Conservation (phyloP, 2,113 vertebrate species). For the Platanista minor region DNA sequence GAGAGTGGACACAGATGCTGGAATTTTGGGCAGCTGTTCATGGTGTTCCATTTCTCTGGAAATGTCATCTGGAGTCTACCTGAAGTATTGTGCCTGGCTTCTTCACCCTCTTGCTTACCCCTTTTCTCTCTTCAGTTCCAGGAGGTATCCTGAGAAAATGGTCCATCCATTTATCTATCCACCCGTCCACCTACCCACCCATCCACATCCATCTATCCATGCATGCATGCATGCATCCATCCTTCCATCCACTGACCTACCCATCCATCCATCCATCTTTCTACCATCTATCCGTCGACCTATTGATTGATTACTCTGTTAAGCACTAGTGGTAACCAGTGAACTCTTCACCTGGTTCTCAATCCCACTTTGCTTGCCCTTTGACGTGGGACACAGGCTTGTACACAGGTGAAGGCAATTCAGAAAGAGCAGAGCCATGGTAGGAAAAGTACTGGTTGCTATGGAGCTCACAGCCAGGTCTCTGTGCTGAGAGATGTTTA, state of each 20-base stretch:
- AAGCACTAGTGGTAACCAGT: accelerated
- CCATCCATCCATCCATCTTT: no score
- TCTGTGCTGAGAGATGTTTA: accelerated
- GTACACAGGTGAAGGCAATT: neutral
- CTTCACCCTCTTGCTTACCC: no score
- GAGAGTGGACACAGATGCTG: neutral
- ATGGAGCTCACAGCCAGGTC: neutral
- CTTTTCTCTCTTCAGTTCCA: neutral
- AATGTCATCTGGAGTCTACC: neutral
- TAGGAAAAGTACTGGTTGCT: neutral
- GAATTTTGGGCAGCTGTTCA: neutral
- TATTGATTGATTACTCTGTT: no score
- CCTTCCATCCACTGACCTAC: accelerated
- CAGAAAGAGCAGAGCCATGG: accelerated
- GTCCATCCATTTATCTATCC: no score
- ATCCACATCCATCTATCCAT: accelerated
- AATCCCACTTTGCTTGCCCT: neutral
- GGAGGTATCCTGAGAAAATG: neutral
- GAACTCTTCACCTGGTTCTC: neutral
- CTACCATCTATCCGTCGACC: accelerated
- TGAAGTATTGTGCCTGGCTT: accelerated
- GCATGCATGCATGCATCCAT: neutral
- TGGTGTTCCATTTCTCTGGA: neutral
- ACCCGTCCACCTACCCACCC: neutral
- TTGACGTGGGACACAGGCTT: neutral